These are phyloP conservation scores for Tetrax tetrax DNA, from an alignment of 2,113 vertebrate species.

Conservation along the genomic window DNA sequence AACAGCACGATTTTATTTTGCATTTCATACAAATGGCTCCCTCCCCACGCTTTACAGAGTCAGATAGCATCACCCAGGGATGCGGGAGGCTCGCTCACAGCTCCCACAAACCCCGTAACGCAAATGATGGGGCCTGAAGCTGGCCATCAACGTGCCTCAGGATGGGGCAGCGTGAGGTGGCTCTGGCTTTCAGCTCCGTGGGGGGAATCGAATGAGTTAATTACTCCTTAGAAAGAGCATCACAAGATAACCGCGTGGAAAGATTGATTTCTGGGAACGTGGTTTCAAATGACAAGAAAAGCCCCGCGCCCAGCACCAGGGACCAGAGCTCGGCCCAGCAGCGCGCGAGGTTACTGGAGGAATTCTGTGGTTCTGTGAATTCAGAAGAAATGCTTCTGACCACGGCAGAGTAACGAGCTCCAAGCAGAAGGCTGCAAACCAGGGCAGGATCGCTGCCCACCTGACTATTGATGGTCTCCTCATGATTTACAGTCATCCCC, in stretches of 20 bases:
- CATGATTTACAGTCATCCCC: neutral
- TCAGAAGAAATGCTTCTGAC: neutral
- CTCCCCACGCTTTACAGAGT: neutral
- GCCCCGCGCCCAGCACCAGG: neutral
- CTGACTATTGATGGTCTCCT: neutral
- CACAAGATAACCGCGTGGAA: neutral
- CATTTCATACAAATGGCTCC: neutral
- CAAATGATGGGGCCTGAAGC: neutral
- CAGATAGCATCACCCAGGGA: neutral
- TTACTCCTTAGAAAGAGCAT: neutral
- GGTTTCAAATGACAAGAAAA: neutral
- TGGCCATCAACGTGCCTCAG: neutral
- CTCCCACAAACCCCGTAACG: neutral
- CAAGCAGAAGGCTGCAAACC: neutral
- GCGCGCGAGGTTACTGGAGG: accelerated
- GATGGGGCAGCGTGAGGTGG: neutral
- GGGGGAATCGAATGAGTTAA: neutral
- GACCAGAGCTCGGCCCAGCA: neutral
- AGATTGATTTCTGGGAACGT: neutral
- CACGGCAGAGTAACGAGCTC: neutral
- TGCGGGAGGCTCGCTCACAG: accelerated
- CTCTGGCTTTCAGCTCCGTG: neutral
- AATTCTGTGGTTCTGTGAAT: neutral
- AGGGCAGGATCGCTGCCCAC: neutral
- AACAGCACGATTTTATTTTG: slow-evolving; percentile 6